Percentiles rank a stretch among this genome's conserved stretches.
Evolutionary conservation across 2,888 invertebrate species (phyloP).

Genomic region (Ophion ellenae): DNA sequence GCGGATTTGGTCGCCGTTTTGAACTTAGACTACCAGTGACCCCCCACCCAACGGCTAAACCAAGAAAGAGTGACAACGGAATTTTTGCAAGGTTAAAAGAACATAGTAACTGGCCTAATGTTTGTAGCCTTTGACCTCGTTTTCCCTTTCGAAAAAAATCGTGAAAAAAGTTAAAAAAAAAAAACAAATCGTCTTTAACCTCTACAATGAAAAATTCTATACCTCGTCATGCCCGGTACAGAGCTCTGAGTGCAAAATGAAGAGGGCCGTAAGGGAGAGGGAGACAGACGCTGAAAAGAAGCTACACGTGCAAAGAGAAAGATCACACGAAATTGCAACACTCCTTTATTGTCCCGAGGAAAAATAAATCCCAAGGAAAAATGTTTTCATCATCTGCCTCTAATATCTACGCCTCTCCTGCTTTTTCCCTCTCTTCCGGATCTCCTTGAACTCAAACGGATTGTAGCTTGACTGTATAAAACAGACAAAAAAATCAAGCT

Average conservation of each 20-base stretch:
- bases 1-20: too few species aligned
- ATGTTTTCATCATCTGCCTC: slow-evolving; percentile 29
- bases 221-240: slow-evolving; percentile 29
- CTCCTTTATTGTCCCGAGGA: slow-evolving; percentile 29
- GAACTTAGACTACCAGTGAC: too few species aligned
- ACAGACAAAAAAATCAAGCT: too few species aligned
- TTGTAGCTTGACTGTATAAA: too few species aligned
- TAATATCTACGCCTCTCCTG: slow-evolving; percentile 5
- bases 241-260: slow-evolving; percentile 35
- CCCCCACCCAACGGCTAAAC: too few species aligned
- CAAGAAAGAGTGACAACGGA: too few species aligned
- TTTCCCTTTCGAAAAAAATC: slow-evolving; percentile 26
- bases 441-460: slow-evolving; percentile 6
- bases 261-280: background rate
- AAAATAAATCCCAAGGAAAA: slow-evolving; percentile 47
- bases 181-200: background rate
- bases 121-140: slow-evolving; percentile 1
- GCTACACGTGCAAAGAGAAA: slow-evolving; percentile 4
- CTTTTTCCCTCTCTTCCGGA: background rate
- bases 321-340: slow-evolving; percentile 46
- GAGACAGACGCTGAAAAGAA: slow-evolving; percentile 1
- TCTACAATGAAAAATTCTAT: slow-evolving; percentile 34
- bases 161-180: slow-evolving; percentile 38
- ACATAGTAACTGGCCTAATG: too few species aligned
- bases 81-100: too few species aligned